phyloP scores from a whole-genome alignment of 1,140 invertebrate species.

The Lordiphosa stackelbergi region DNA sequence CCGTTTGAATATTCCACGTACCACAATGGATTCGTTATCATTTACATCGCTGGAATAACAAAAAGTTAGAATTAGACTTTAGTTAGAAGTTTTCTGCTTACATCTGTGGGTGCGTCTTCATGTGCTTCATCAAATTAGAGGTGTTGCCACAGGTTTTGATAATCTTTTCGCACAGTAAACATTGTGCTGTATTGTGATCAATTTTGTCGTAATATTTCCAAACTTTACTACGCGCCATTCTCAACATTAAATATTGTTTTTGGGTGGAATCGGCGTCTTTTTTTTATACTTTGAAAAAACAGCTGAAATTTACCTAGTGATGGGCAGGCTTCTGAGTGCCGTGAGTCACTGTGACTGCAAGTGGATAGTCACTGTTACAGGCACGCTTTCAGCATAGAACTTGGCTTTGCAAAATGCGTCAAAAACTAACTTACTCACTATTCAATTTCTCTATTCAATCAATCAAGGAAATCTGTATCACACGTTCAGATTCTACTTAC shows the following conservation, averaged over 20 bases:
- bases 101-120: conserved; percentile 47
- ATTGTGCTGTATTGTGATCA: conserved; percentile 39
- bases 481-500: too few species aligned
- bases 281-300: too few species aligned
- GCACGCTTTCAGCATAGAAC: too few species aligned
- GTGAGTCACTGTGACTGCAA: too few species aligned
- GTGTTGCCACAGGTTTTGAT: conserved; percentile 49
- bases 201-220: conserved; percentile 52
- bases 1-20: conserved; percentile 40
- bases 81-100: conserved; percentile 11
- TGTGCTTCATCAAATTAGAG: conserved; percentile 48
- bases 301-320: too few species aligned
- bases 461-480: too few species aligned
- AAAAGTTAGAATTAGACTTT: not conserved
- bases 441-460: too few species aligned
- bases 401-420: too few species aligned
- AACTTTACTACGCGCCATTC: conserved; percentile 51
- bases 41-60: conserved; percentile 40
- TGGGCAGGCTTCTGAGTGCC: too few species aligned
- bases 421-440: too few species aligned
- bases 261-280: too few species aligned
- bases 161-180: conserved; percentile 39
- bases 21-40: conserved; percentile 33
- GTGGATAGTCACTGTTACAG: too few species aligned
- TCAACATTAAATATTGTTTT: not conserved